Evolutionary conservation across 2,797 vertebrate genomes (phyloP), one percentile per base, ranked within the genome.

Genomic region (Xenops minutus): DNA sequence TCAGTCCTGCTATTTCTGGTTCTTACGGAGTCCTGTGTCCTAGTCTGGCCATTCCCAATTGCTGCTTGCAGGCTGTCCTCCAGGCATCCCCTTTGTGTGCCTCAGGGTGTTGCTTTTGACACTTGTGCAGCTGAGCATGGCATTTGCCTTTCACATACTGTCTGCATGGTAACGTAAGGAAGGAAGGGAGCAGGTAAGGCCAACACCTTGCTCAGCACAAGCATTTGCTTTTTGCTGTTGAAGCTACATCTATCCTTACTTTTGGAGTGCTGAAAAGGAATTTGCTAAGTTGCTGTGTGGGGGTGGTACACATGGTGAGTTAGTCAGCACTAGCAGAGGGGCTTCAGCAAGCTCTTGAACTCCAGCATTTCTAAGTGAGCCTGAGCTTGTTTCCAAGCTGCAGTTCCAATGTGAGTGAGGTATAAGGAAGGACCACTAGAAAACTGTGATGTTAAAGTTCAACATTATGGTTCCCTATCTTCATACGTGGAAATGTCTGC

Each of bases 401-500:
- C 41, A 14, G 10, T 56, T 54, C 30, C 30, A 41, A 20, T 0
- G 1, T 22, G 26, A 68, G 17, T 2, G 20, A 48, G 32, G 39
- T 78, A 8, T 3, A 58, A 71, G n/a, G 67, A 82, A 82, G 36
- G 24, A 77, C 48, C n/a, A 29, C 13, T 8, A 27, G 39, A 37
- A 52, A 87, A 37, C 39, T 68, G 19, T 52, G 32, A 17, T 48
- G 41, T 19, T 71, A 59, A 58, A 66, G 34, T 92, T 68, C 16
- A 55, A 2, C 4, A 1, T 43, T 36, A 36, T 7, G 8, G 23
- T 55, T 64, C 24, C 51, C 7, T 52, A 3, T 13, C 22, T 68
- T 73, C 24, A 14, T 13, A 27, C 20, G 22, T 52, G 20, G 24
- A 34, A 62, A 66, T 61, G 26, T 0, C 0, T 20, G 37, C 19